phyloP scores from a whole-genome alignment of 2,888 invertebrate genomes.

The Ectemnius cavifrons region DNA sequence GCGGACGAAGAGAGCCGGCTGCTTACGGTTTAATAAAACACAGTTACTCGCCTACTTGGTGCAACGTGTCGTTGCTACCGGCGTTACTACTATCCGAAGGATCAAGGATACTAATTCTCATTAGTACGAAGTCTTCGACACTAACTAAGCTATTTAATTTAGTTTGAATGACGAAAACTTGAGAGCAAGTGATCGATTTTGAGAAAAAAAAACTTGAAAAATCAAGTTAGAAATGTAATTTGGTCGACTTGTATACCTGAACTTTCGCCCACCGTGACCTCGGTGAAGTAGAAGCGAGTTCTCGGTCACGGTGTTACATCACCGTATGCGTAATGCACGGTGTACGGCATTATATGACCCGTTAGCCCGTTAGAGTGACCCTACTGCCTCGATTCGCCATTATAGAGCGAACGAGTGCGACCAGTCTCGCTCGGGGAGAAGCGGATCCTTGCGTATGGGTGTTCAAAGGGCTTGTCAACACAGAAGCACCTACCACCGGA shows the following conservation, averaged over 20 bases:
- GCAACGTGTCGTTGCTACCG: slow-evolving; percentile 26
- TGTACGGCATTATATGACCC: slow-evolving; percentile 51
- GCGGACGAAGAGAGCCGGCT: slow-evolving; percentile 60
- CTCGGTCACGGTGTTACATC: slow-evolving; percentile 53
- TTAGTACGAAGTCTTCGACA: too few relatives aligned
- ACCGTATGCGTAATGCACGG: slow-evolving; percentile 56
- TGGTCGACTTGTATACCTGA: background rate
- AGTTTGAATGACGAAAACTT: too few relatives aligned
- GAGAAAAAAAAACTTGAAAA: too few relatives aligned
- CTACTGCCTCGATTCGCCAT: slow-evolving; percentile 60
- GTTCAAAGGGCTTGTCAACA: background rate
- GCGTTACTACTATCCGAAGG: background rate
- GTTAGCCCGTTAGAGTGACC: slow-evolving; percentile 58
- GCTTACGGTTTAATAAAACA: slow-evolving; percentile 75
- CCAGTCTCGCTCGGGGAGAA: slow-evolving; percentile 34
- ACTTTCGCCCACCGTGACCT: slow-evolving; percentile 58
- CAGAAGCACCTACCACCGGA: slow-evolving; percentile 1
- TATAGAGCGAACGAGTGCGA: slow-evolving; percentile 39
- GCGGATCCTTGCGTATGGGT: slow-evolving; percentile 29
- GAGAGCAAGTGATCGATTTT: too few relatives aligned
- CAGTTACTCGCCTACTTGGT: slow-evolving; percentile 73
- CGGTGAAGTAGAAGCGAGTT: slow-evolving; percentile 43
- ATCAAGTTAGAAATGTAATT: too few relatives aligned
- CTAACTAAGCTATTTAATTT: too few relatives aligned
- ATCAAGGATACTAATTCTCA: background rate